Base-by-base conservation (phyloP, 2,888 invertebrate genomes). In the Polyploca ridens region DNA sequence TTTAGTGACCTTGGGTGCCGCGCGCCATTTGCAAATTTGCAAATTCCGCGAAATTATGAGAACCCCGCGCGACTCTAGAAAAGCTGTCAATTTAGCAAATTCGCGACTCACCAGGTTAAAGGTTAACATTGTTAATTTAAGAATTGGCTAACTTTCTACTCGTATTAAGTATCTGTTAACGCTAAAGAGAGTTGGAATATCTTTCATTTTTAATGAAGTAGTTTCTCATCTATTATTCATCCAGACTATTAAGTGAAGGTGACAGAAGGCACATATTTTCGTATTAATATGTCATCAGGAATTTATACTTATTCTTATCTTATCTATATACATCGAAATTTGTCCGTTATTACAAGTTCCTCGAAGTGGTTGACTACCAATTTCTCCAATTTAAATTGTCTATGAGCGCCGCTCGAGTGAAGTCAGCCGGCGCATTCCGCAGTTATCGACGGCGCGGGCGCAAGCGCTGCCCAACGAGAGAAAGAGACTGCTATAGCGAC, bases 341-440 rank as follows among this genome's bases (percentile, higher is more conserved):
- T 81, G 82, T 82, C 85, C 84, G 84, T 88, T 90, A 86, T 81
- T 83, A 86, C 83, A 80, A 85, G 84, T 87, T 86, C 80, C 76
- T 84, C 80, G 78, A 86, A 86, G 85, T 83, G 85, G 87, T 81
- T 75, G 77, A 80, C 87, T 88, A 90, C 90, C 90, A 93, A 93
- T 93, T 91, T 91, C 91, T 91, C 88, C 87, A 90, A 91, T 93
- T 93, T 92, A 92, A 93, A 92, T 91, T 89, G 89, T 93, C 93
- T 93, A 93, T 93, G 93, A 92, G 86, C 84, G 83, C 90, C 90
- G 88, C 84, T 83, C 88, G 89, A 89, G 90, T 93, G 92, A 93
- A 93, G 91, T 91, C 88, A 89, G 91, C 92, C 93, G 94, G 88
- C 91, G 79, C 93, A 93, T 94, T 93, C 93, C 91, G 79, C 78